Base-by-base conservation (phyloP, 2,113 vertebrate species). In the Setophaga coronata region DNA sequence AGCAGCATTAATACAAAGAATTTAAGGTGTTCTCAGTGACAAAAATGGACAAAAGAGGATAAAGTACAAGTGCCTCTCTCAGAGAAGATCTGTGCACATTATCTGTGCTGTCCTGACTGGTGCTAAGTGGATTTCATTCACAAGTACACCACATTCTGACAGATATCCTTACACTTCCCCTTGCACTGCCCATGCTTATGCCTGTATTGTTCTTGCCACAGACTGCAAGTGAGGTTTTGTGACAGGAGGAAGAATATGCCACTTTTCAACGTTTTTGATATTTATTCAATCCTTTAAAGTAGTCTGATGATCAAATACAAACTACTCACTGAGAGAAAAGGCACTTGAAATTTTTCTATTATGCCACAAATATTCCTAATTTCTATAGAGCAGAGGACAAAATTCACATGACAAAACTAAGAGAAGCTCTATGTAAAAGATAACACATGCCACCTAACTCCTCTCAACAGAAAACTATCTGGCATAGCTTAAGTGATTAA, bases 121-220 rank as follows among this genome's bases (percentile, higher is more conserved):
- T 9, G 61, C 78, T 45, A 86, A 87, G 69, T 51, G 38, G 33
- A 84, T 91, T 94, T 89, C 69, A 89, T 76, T 93, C 90, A 89
- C 81, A 60, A 62, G 69, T 71, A 95, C 84, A 40, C 29, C 47
- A 31, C 18, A 87, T 89, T 66, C 73, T 67, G 81, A 89, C 90
- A 93, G 61, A 73, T 64, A 19, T 33, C 43, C 47, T 33, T 9
- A 45, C 67, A 72, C n/a, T 26, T 45, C 43, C 45, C 50, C 36
- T 62, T 60, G 48, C 1, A 2, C 45, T 67, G 48, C 26, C 71
- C 60, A 42, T 24, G 74, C 10, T 15, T 8, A 24, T 54, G 12
- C 50, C 73, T 42, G 15, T 6, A 50, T 47, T 58, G 51, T 20
- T 87, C 70, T 76, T 67, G 61, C 23, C 47, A 78, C 28, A 29